Conservation (phyloP, 2,113 vertebrate species). For the Semnornis frantzii region DNA sequence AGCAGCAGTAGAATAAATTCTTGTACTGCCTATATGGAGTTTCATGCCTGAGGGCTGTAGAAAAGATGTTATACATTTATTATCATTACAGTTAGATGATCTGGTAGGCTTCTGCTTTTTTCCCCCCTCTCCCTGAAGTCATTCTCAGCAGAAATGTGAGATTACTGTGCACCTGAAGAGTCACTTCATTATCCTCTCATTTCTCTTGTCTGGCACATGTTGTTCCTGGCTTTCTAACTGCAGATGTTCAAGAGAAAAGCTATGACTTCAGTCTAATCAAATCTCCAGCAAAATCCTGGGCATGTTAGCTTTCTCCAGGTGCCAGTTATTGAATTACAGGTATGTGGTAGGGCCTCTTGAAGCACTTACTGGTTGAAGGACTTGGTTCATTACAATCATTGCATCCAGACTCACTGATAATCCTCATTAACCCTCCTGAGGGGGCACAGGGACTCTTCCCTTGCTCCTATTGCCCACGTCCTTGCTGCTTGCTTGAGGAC, state of each 20-base stretch:
- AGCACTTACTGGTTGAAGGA: not conserved
- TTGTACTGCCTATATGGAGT: not conserved
- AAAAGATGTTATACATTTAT: not conserved
- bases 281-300: not conserved
- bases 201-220: not conserved
- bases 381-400: not conserved
- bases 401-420: too few species aligned
- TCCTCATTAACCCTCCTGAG: not conserved
- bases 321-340: not conserved
- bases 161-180: not conserved
- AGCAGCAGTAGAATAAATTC: not conserved
- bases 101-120: not conserved
- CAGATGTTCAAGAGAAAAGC: not conserved
- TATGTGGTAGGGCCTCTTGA: not conserved
- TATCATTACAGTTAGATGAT: not conserved
- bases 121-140: not conserved
- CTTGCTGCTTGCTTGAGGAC: not conserved
- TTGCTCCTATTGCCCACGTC: fast-evolving
- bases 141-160: not conserved
- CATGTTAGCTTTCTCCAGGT: not conserved
- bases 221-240: not conserved
- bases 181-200: not conserved
- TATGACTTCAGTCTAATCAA: not conserved
- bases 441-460: not conserved
- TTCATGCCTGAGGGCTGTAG: not conserved